phyloP scores from a whole-genome alignment of 2,113 vertebrate species.

The Herpetotheres cachinnans region DNA sequence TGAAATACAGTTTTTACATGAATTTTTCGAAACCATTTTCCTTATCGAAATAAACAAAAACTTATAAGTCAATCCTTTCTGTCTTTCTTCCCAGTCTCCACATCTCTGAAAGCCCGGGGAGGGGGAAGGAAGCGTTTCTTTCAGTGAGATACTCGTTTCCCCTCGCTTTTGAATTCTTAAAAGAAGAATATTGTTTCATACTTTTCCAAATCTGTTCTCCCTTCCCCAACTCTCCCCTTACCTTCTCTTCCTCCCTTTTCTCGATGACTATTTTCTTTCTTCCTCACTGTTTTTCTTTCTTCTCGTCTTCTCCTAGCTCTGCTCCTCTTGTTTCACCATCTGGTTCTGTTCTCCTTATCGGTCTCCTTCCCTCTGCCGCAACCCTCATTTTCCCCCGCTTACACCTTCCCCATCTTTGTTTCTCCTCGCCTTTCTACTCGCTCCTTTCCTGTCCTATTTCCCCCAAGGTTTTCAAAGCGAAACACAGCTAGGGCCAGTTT shows the following conservation, averaged over 20 bases:
- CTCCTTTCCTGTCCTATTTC: constrained; percentile 12
- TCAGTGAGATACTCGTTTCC: constrained; percentile 32
- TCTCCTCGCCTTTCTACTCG: neutral
- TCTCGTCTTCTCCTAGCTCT: constrained; percentile 15
- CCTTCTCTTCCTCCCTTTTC: constrained; percentile 33
- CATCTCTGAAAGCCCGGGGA: neutral
- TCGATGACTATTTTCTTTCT: constrained; percentile 18
- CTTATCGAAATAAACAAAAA: neutral
- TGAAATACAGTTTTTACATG: neutral
- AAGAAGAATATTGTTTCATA: constrained; percentile 54
- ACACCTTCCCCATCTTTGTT: neutral
- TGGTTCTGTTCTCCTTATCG: constrained; percentile 51
- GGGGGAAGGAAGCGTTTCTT: constrained; percentile 20
- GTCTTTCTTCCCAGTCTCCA: neutral
- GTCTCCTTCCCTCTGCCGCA: neutral
- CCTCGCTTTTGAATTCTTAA: constrained; percentile 11
- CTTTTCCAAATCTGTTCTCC: constrained; percentile 20
- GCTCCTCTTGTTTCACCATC: constrained; percentile 55
- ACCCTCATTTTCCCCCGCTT: neutral
- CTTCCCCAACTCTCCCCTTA: constrained; percentile 40
- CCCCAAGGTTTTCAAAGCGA: constrained; percentile 47
- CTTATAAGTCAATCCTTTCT: neutral
- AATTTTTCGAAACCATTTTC: neutral
- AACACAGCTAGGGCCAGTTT: neutral
- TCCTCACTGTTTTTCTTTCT: constrained; percentile 49